phyloP scores from a whole-genome alignment of 2,113 vertebrate genomes.

The Epinephelus fuscoguttatus region DNA sequence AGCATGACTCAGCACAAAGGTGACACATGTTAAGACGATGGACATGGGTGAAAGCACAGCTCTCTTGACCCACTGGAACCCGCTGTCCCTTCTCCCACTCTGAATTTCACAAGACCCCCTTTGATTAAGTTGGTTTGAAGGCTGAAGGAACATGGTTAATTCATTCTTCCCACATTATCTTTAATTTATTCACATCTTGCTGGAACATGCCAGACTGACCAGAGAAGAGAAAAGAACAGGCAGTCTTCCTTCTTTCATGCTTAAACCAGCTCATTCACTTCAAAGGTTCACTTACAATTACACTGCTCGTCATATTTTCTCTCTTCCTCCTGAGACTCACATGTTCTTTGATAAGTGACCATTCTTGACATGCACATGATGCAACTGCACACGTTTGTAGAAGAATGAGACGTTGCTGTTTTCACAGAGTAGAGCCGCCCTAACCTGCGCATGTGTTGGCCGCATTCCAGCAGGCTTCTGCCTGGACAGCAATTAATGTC shows the following conservation, averaged over 20 bases:
- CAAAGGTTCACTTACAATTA: constrained; percentile 8
- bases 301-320: constrained; percentile 12
- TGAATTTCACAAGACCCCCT: constrained; percentile 49
- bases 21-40: constrained; percentile 50
- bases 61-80: constrained; percentile 29
- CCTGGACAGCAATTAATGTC: constrained; percentile 76
- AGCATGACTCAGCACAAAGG: constrained; percentile 56
- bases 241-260: constrained; percentile 32
- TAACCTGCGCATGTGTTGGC: constrained; percentile 57
- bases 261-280: constrained; percentile 16
- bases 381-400: constrained; percentile 5
- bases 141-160: constrained; percentile 72
- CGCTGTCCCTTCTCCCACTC: background rate
- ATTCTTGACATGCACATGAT: constrained; percentile 19
- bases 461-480: constrained; percentile 74
- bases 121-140: constrained; percentile 71
- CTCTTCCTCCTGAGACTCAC: background rate
- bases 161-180: constrained; percentile 71
- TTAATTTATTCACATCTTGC: constrained; percentile 69
- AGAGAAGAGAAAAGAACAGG: constrained; percentile 28
- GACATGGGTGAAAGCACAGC: constrained; percentile 41
- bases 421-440: constrained; percentile 17
- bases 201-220: constrained; percentile 42
- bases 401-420: constrained; percentile 7
- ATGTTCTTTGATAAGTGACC: constrained; percentile 3